Conservation (phyloP, 2,888 invertebrate genomes). For the Heterodera filipjevi region DNA sequence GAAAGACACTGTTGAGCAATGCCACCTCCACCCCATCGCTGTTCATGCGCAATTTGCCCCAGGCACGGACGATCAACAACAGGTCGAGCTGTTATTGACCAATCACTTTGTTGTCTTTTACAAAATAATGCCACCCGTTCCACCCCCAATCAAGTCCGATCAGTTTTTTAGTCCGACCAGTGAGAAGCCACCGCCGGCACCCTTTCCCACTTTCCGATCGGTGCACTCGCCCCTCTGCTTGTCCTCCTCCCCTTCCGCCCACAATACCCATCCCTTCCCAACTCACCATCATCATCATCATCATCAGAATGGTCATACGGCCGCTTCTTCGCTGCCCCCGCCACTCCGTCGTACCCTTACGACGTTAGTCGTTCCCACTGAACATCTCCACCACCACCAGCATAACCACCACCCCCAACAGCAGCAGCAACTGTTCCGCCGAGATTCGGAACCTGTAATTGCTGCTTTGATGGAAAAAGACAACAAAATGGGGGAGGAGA, state of each 20-base stretch:
- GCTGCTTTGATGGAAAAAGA: background rate
- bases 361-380: background rate
- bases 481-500: background rate
- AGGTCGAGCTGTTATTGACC: background rate
- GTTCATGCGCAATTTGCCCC: constrained; percentile 10
- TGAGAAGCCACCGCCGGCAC: background rate
- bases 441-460: constrained; percentile 27
- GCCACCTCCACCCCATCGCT: background rate
- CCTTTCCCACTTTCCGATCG: background rate
- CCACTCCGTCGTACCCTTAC: background rate
- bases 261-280: background rate
- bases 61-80: background rate
- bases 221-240: background rate
- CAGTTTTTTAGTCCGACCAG: constrained; percentile 4
- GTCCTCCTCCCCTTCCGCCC: background rate
- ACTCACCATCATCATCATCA: background rate
- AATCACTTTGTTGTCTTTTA: too few relatives aligned
- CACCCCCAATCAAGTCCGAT: too few relatives aligned
- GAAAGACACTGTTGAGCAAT: background rate
- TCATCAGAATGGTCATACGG: background rate
- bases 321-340: background rate
- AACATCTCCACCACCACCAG: background rate
- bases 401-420: background rate
- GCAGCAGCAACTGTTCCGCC: constrained; percentile 9
- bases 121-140: too few relatives aligned